Evolutionary conservation across 2,888 invertebrate species (phyloP), one percentile per base, ranked within the genome.

Genomic region (Dicycla oo): DNA sequence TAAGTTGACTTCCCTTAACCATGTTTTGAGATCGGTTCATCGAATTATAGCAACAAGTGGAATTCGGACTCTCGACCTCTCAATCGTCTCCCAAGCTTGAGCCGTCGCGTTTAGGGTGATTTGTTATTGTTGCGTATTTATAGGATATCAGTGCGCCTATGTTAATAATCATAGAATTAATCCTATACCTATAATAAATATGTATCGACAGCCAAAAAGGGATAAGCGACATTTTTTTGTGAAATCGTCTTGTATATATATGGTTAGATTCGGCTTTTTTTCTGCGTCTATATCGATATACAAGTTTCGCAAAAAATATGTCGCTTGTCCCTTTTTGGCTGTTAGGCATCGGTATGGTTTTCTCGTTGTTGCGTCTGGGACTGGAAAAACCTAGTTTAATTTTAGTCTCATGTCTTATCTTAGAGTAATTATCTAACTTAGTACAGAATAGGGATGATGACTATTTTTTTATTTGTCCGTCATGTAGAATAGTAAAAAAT

Each of bases 31-130:
- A 71, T 60, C 30, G 23, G 43, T 62, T 78, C 62, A 64, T 74
- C 34, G 64, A 69, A 69, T 63, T 60, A 69, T 18, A 57, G 80
- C 78, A 78, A 80, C 80, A 78, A 70, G 78, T 78, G 75, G 75
- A 62, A 75, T 78, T 78, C 54, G 57, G 70, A 69, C 75, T 43
- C 38, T 62, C 49, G 64, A 58, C 53, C 61, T 43, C 53, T 49
- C n/a, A 56, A 40, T 45, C 75, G 65, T 45, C 40, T 40, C 56
- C 30, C 45, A 53, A 6, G 23, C 47, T 70, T 34, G 2, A 26
- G 5, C n/a, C n/a, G n/a, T 40, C 53, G 10, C 6, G n/a, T 13
- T 49, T 49, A 62, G 15, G 26, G 20, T 65, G 53, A 40, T 51
- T 69, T n/a, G 15, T 63, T 58, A 3, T 63, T 18, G 13, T 54